These are phyloP conservation scores for Siphlonurus alternatus DNA, from an alignment of 2,888 invertebrate genomes.

Conservation along the genomic window DNA sequence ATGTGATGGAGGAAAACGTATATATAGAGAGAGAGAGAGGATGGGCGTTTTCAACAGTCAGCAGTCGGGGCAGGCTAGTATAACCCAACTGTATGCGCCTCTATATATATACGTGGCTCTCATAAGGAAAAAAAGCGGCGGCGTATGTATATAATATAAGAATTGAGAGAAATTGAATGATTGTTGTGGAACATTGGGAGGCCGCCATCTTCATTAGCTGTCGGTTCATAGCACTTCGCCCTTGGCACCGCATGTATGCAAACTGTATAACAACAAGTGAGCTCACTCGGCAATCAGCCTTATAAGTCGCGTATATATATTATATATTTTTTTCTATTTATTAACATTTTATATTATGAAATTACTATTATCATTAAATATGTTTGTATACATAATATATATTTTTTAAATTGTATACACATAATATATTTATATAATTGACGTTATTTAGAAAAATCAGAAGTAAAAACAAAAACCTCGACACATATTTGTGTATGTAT, in stretches of 20 bases:
- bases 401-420: too few species aligned
- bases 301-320: neutral
- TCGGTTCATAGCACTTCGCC: neutral
- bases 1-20: neutral
- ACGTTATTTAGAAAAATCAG: too few species aligned
- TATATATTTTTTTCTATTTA: neutral
- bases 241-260: neutral
- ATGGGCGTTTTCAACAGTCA: neutral
- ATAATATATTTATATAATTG: too few species aligned
- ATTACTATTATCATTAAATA: neutral
- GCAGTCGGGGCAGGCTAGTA: neutral
- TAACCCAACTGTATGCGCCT: too few species aligned
- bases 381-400: too few species aligned
- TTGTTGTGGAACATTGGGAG: neutral
- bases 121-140: neutral
- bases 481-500: too few species aligned
- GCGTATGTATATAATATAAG: too few species aligned
- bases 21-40: neutral
- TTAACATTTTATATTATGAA: too few species aligned
- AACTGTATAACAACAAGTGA: neutral
- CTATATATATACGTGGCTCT: neutral
- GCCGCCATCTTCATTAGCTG: neutral
- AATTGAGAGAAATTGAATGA: neutral
- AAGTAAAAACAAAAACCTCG: too few species aligned
- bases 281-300: neutral